Base-by-base conservation (phyloP, 2,888 invertebrate species). In the Ochlodes sylvanus region DNA sequence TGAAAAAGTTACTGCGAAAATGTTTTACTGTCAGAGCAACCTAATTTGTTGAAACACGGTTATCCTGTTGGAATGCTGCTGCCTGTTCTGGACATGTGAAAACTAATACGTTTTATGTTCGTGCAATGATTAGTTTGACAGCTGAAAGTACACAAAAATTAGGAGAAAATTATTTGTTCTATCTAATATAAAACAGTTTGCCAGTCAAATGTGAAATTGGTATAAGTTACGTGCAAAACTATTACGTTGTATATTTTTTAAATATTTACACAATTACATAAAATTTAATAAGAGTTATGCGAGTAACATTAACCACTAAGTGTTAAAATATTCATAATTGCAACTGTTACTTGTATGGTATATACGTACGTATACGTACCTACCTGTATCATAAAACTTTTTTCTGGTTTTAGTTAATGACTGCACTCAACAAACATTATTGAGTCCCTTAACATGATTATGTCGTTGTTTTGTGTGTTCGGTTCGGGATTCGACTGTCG, bases 11-110 rank as follows among this genome's bases (percentile, higher is more conserved):
- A 81, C 82, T 61, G 72, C 75, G 82, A 83, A 86, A 81, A 72
- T 75, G 57, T 67, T 69, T 71, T 69, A 72, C 72, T 73, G 63
- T 57, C 52, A 70, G 75, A 68, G 73, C 79, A 86, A 85, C 87
- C 89, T 76, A 81, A 87, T 86, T 86, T 54, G 47, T 56, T 21
- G 73, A 76, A 87, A 89, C 86, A 86, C 88, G 91, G 92, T 90
- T 85, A 87, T 82, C 80, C 77, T 77, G 76, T 73, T 76, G 70
- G 73, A 72, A 73, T 69, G 70, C 62, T 74, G 75, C 70, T 17
- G n/a, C 7, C 5, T 56, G 65, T 68, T 74, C 64, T 68, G 70
- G 58, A 66, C 15, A 63, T 60, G 54, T 41, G 70, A 64, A 64
- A 69, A 38, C 55, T 54, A 42, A 71, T 70, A 67, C 17, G 27